A percentile compares a stretch with the other conserved stretches of the same genome.
phyloP scores from a whole-genome alignment of 2,888 invertebrate genomes.

The Agonopterix subpropinquella region DNA sequence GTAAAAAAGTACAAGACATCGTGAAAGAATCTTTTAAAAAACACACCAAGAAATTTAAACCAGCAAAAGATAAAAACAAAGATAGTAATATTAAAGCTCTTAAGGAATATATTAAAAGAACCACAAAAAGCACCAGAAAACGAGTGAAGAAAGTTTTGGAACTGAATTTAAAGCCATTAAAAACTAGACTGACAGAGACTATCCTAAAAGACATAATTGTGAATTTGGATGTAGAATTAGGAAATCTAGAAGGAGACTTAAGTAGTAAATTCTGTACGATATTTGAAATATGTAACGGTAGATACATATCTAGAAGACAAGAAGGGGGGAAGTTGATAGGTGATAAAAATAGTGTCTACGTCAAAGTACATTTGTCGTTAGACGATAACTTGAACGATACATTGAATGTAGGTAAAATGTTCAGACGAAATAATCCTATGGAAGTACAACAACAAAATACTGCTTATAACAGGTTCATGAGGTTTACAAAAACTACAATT shows the following conservation, averaged over 20 bases:
- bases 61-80: conserved; percentile 28
- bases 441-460: neutral
- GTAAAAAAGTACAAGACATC: conserved; percentile 18
- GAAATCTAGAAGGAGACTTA: conserved; percentile 28
- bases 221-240: conserved; percentile 39
- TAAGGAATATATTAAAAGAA: conserved; percentile 23
- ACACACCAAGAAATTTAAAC: conserved; percentile 21
- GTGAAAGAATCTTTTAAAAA: conserved; percentile 26
- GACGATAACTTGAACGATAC: conserved; percentile 17
- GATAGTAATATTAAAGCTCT: conserved; percentile 28
- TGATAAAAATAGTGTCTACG: conserved; percentile 23
- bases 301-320: conserved; percentile 12
- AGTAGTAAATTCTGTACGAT: conserved; percentile 29
- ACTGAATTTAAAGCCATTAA: conserved; percentile 17
- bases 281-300: conserved; percentile 42
- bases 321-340: conserved; percentile 2
- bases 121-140: conserved; percentile 19
- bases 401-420: neutral
- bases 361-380: conserved; percentile 33
- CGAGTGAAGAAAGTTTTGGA: conserved; percentile 17
- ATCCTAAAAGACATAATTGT: conserved; percentile 34
- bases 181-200: conserved; percentile 16
- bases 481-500: neutral
- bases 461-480: neutral
- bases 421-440: no score